These are phyloP conservation scores for Gallinago solitaria DNA, from an alignment of 2,797 vertebrate genomes.

Conservation along the genomic window DNA sequence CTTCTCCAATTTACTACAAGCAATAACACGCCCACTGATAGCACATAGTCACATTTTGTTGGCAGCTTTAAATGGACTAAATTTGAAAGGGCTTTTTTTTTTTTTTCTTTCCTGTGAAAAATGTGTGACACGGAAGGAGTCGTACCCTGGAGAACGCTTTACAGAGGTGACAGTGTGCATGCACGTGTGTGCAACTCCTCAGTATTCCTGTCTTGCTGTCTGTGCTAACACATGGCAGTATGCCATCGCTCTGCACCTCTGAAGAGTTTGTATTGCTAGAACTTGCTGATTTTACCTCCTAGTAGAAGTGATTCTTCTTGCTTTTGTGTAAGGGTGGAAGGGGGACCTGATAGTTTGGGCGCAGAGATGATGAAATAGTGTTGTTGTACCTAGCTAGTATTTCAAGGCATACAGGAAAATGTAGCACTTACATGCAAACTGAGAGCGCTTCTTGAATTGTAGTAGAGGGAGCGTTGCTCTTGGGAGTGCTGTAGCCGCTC, in stretches of 20 bases:
- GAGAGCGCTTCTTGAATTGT: background rate
- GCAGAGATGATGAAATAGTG: background rate
- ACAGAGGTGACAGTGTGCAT: background rate
- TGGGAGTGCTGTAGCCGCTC: background rate
- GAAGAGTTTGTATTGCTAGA: background rate
- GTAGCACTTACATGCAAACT: background rate
- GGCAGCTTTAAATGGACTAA: background rate
- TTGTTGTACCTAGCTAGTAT: slow-evolving; percentile 21
- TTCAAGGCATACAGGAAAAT: background rate
- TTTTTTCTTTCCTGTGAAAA: background rate
- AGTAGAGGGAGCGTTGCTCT: background rate
- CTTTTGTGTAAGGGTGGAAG: background rate
- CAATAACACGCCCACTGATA: slow-evolving; percentile 28
- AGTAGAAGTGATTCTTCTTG: background rate
- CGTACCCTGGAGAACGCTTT: background rate
- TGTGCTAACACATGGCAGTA: background rate
- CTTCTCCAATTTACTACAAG: background rate
- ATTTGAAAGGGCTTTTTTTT: slow-evolving; percentile 18
- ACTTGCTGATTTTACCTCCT: background rate
- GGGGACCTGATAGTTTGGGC: background rate
- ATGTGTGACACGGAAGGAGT: background rate
- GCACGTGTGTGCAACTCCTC: rapidly evolving
- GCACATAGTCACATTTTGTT: background rate
- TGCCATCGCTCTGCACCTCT: background rate
- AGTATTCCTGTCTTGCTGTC: background rate